Conservation (phyloP, 2,888 invertebrate species). For the Ochropleura leucogaster region DNA sequence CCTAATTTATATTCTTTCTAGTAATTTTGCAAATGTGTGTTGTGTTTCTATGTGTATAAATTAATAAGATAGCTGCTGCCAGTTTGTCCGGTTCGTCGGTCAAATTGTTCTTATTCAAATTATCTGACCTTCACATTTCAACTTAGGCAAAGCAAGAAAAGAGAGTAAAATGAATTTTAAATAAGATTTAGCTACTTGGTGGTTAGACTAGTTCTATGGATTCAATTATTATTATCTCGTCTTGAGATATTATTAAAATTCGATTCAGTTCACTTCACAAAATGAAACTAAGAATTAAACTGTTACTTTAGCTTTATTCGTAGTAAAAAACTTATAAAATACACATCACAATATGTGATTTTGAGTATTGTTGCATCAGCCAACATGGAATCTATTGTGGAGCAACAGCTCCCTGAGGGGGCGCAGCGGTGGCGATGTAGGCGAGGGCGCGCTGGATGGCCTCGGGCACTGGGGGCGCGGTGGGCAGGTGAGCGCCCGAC, state of each 20-base stretch:
- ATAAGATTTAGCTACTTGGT: slow-evolving; percentile 20
- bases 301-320: slow-evolving; percentile 59
- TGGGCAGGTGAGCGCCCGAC: slow-evolving; percentile 91
- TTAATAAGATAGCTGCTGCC: slow-evolving; percentile 23
- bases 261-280: not conserved
- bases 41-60: not conserved
- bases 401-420: slow-evolving; percentile 73
- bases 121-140: slow-evolving; percentile 55
- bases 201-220: slow-evolving; percentile 32
- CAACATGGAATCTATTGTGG: slow-evolving; percentile 75
- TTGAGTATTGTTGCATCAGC: slow-evolving; percentile 72
- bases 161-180: slow-evolving; percentile 50
- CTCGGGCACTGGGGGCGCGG: slow-evolving; percentile 93
- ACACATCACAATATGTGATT: slow-evolving; percentile 69
- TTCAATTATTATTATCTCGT: slow-evolving; percentile 17
- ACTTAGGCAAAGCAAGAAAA: slow-evolving; percentile 41
- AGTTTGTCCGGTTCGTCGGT: slow-evolving; percentile 42
- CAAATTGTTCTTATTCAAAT: slow-evolving; percentile 47
- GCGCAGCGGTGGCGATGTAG: slow-evolving; percentile 92
- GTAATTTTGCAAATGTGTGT: slow-evolving; percentile 10
- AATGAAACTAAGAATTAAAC: slow-evolving; percentile 14
- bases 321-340: slow-evolving; percentile 77
- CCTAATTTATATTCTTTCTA: slow-evolving; percentile 20
- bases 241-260: slow-evolving; percentile 7
- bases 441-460: slow-evolving; percentile 92